phyloP scores from a whole-genome alignment of 1,140 invertebrate species.

The Saccostrea echinata region DNA sequence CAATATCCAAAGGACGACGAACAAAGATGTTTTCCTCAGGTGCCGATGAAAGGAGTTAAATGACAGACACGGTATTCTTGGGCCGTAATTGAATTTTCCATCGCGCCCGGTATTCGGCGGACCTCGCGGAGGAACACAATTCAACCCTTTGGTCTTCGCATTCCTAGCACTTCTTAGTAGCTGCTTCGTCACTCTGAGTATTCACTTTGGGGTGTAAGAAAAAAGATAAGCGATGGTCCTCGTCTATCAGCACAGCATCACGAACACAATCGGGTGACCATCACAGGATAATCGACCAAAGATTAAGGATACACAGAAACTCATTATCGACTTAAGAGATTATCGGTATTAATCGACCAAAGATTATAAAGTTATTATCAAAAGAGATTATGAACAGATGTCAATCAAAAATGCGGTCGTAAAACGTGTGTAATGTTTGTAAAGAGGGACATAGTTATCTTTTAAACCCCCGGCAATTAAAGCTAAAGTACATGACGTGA shows the following conservation, averaged over 20 bases:
- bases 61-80: conserved; percentile 7
- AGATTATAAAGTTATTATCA: conserved; percentile 38
- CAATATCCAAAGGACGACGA: conserved; percentile 15
- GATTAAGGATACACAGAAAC: conserved; percentile 32
- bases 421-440: conserved; percentile 4
- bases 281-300: conserved; percentile 29
- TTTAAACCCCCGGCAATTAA: conserved; percentile 23
- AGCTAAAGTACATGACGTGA: conserved; percentile 14
- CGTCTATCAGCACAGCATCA: not conserved
- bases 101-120: not conserved
- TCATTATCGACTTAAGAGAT: conserved; percentile 22
- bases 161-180: not conserved
- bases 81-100: conserved; percentile 24
- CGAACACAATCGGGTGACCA: conserved; percentile 22
- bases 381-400: conserved; percentile 23
- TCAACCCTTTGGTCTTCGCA: conserved; percentile 11
- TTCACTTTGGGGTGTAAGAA: conserved; percentile 22
- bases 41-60: conserved; percentile 30
- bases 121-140: conserved; percentile 11
- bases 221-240: conserved; percentile 32
- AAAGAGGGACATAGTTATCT: conserved; percentile 15
- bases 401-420: conserved; percentile 31
- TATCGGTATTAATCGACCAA: conserved; percentile 7
- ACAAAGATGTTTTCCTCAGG: conserved; percentile 26
- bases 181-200: conserved; percentile 17